Base-by-base conservation (phyloP, 1,140 invertebrate genomes). In the Cyrtorhinus lividipennis region DNA sequence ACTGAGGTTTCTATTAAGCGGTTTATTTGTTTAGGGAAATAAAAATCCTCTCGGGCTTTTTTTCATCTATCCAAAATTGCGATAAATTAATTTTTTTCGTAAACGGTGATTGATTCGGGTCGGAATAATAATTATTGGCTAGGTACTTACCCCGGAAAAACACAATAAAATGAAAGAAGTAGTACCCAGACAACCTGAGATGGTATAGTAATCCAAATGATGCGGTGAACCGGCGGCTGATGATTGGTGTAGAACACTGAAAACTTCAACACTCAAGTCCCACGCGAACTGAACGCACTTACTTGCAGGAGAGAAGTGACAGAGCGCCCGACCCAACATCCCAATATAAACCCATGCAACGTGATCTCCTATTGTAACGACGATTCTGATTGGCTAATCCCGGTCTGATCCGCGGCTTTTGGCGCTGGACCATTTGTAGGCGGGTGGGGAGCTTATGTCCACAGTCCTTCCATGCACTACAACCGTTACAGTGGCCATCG, bases 301-400 rank as follows among this genome's bases (percentile, higher is more conserved):
- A 86, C 84, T 86, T 88, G 89, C 84, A 84, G 86, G 87, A 90
- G 87, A 86, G 87, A 88, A 90, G 87, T 90, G 87, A 86, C 82
- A 81, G 80, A 80, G 77, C 75, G 77, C 78, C 77, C 77, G 78
- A 77, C 77, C 73, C 75, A 72, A 75, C 72, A 75, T 77, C 79
- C 80, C 78, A 81, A 84, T 88, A 87, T 88, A 88, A 88, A 88
- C 86, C 81, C 79, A 75, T 81, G 86, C 84, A 87, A 88, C 81
- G 84, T 85, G 85, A 89, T 85, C 82, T 83, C 77, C 75, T 72
- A 71, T 66, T 79, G 71, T 74, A 74, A 78, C 72, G 73, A 68
- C 68, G 63, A 57, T 24, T 8, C 1, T 56, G 66, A 79, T 82
- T 82, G 78, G 79, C 20, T 20, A 20, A 53, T 53, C 20, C 48